Conservation (phyloP, 2,888 invertebrate species). For the Leucozona laternaria region DNA sequence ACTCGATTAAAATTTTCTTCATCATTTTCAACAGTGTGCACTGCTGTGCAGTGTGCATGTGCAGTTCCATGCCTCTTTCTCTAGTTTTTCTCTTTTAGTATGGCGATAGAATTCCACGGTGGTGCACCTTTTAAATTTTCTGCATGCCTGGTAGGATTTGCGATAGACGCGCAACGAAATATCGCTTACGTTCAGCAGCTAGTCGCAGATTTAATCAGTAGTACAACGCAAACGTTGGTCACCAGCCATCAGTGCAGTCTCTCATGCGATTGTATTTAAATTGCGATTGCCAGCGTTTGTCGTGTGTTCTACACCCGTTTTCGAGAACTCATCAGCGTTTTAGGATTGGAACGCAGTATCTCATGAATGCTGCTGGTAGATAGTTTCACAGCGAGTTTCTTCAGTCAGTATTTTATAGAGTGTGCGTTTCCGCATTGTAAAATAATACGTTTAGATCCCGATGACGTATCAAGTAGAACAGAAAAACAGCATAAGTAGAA, state of each 20-base stretch:
- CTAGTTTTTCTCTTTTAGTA: slow-evolving; percentile 24
- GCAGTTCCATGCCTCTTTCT: slow-evolving; percentile 14
- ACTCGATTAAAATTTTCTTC: background rate
- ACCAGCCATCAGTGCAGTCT: slow-evolving; percentile 1
- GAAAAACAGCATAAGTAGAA: slow-evolving; percentile 64
- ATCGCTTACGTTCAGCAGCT: slow-evolving; percentile 58
- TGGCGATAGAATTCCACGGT: background rate
- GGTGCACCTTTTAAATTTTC: slow-evolving; percentile 53
- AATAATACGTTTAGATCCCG: slow-evolving; percentile 36
- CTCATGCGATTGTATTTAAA: slow-evolving; percentile 27
- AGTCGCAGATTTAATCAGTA: slow-evolving; percentile 19
- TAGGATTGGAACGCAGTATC: background rate
- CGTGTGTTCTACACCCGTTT: slow-evolving; percentile 62
- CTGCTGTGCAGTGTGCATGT: no score
- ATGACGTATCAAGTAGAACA: slow-evolving; percentile 67
- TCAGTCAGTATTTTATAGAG: background rate
- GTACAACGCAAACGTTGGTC: slow-evolving; percentile 21
- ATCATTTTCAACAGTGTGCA: slow-evolving; percentile 13
- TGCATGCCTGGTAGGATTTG: slow-evolving; percentile 82
- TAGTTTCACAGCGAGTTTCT: slow-evolving; percentile 27
- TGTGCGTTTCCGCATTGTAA: slow-evolving; percentile 30
- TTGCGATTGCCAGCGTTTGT: slow-evolving; percentile 17
- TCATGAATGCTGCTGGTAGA: slow-evolving; percentile 28
- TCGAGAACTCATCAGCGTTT: background rate
- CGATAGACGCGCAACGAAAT: slow-evolving; percentile 83